Evolutionary conservation across 2,888 invertebrate genomes (phyloP), one percentile per base, ranked within the genome.

Genomic region (Enchytraeus crypticus): DNA sequence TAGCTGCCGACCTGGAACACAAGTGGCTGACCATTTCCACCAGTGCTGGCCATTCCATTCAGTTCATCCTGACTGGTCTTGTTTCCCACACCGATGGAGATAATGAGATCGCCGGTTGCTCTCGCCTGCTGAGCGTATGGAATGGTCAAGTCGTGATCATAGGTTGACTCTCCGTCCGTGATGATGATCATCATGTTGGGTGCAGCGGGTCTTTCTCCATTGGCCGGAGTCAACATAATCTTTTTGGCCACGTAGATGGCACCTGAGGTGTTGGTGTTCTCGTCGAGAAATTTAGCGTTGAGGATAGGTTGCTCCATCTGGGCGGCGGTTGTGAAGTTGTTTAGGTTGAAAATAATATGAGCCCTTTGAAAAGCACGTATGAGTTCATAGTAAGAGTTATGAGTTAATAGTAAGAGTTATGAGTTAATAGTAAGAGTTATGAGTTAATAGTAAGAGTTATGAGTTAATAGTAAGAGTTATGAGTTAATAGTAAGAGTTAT

Each of bases 101-200:
- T 34, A 47, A 67, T 49, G 1, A 51, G 51, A 11, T 63, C 65
- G 8, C 62, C 64, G 5, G 56, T 51, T 3, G 26, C 0, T 51
- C 59, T 60, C 18, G 61, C 62, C 3, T 59, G 64, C 23, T 58
- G 21, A 32, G 64, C 66, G 43, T 62, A 60, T 23, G 65, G 65
- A n/a, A 57, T 34, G 5, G 61, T 61, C 30, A 33, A 29, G 18
- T 63, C 32, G 18, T 18, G 29, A 47, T 65, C 66, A n/a, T 56
- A 34, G 30, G 74, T 76, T 21, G 74, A 74, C 26, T 72, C 69
- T 62, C 76, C 76, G 56, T 76, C 71, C 1, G 73, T 72, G 34
- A 73, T 59, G 21, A 73, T 62, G 32, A 73, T 59, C 8, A 61
- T 70, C 27, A 72, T 61, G 56, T 72, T 72, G n/a, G 68, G 66